A percentile compares a stretch with the other conserved stretches of the same genome.
Conservation (phyloP, 2,113 vertebrate genomes). For the Phylloscopus trochiloides region DNA sequence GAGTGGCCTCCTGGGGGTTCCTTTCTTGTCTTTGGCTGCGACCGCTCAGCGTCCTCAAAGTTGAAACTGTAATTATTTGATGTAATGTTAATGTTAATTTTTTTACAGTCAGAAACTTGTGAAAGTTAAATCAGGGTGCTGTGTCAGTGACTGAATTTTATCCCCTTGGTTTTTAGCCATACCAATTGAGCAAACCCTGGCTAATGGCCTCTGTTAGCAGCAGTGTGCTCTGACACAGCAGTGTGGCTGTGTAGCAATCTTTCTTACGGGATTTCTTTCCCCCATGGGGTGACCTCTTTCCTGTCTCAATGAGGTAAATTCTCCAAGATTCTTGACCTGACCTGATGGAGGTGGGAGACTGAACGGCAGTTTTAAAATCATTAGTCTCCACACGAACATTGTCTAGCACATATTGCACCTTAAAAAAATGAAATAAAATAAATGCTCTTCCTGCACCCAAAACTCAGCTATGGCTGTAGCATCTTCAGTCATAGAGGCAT, state of each 20-base stretch:
- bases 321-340: constrained; percentile 14
- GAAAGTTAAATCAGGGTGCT: background rate
- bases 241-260: background rate
- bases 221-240: background rate
- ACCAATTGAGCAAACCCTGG: background rate
- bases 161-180: background rate
- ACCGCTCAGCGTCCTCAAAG: background rate
- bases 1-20: background rate
- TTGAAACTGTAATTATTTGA: background rate
- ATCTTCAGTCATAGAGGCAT: background rate
- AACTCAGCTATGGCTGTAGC: background rate
- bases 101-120: background rate
- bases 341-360: background rate
- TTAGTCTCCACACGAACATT: background rate
- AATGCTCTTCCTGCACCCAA: background rate
- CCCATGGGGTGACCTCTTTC: background rate
- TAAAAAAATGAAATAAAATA: background rate
- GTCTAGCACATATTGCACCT: background rate
- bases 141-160: background rate
- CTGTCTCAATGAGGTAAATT: constrained; percentile 22
- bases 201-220: background rate
- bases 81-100: constrained; percentile 4
- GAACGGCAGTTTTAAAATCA: background rate
- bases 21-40: background rate
- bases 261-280: background rate